Percentiles rank a stretch among this genome's conserved stretches.
Evolutionary conservation across 2,888 invertebrate species (phyloP).

Genomic region (Xestia sexstrigata): DNA sequence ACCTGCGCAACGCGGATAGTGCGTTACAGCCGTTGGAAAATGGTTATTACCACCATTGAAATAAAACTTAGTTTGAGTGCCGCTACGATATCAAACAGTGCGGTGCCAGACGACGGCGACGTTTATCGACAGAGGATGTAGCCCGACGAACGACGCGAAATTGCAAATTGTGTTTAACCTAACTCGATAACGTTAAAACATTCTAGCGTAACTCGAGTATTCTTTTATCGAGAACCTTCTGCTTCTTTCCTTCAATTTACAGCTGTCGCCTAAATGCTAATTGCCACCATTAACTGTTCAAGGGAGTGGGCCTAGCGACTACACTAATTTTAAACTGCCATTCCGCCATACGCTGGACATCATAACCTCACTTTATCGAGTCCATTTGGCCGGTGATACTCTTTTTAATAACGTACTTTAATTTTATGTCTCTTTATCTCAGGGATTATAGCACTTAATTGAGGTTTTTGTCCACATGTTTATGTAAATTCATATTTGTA

Average conservation of each 20-base stretch:
- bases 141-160: slow-evolving; percentile 77
- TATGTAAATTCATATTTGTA: slow-evolving; percentile 69
- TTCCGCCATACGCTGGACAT: slow-evolving; percentile 82
- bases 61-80: slow-evolving; percentile 66
- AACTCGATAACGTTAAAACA: slow-evolving; percentile 80
- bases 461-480: slow-evolving; percentile 79
- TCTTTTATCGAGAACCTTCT: slow-evolving; percentile 45
- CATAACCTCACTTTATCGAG: slow-evolving; percentile 85
- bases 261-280: slow-evolving; percentile 67
- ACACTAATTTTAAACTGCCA: slow-evolving; percentile 81
- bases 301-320: slow-evolving; percentile 71
- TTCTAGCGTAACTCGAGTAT: slow-evolving; percentile 55
- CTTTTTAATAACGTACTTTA: slow-evolving; percentile 88
- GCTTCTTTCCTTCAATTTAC: slow-evolving; percentile 64
- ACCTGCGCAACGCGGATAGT: slow-evolving; percentile 64
- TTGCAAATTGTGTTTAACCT: slow-evolving; percentile 83
- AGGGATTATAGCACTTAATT: slow-evolving; percentile 82
- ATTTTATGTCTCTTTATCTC: slow-evolving; percentile 87
- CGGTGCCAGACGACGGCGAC: slow-evolving; percentile 66
- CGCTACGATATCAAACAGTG: slow-evolving; percentile 64
- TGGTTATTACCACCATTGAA: slow-evolving; percentile 60
- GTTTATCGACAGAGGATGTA: slow-evolving; percentile 84
- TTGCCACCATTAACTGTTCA: slow-evolving; percentile 67
- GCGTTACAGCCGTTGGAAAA: slow-evolving; percentile 61
- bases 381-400: slow-evolving; percentile 86